These are phyloP conservation scores for Arvicanthis niloticus DNA, from an alignment of 2,113 vertebrate species.

Conservation along the genomic window DNA sequence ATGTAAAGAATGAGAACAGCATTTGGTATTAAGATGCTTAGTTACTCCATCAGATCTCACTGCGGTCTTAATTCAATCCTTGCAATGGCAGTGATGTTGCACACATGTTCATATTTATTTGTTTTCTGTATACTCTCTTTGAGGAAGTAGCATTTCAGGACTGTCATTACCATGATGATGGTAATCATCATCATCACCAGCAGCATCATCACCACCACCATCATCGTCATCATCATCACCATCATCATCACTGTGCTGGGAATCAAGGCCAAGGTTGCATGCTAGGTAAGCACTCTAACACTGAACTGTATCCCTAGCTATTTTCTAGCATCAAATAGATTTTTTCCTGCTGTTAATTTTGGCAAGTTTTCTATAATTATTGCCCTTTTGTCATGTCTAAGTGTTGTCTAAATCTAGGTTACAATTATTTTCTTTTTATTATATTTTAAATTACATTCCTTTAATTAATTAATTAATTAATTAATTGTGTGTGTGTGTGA, in stretches of 20 bases:
- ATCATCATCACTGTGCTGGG: background rate
- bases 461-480: too few species aligned
- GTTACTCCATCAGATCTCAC: background rate
- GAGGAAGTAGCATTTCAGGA: conserved; percentile 13
- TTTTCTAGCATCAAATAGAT: background rate
- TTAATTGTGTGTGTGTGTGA: background rate
- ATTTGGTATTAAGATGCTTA: background rate
- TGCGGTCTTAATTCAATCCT: conserved; percentile 6
- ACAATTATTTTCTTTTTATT: background rate
- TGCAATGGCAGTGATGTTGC: conserved; percentile 12
- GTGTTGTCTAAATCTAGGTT: background rate
- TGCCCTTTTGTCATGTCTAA: background rate
- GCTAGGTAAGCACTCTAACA: background rate
- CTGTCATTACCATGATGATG: background rate
- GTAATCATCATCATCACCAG: background rate
- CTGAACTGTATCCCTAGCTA: background rate
- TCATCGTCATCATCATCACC: background rate
- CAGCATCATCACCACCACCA: background rate
- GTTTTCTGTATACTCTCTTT: background rate
- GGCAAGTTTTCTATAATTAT: background rate
- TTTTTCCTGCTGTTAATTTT: conserved; percentile 24
- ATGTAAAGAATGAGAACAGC: background rate
- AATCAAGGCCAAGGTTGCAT: background rate
- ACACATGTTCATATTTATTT: background rate
- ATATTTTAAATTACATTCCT: background rate